Evolutionary conservation across 1,140 invertebrate species (phyloP).

Genomic region (Neoseiulus cucumeris): DNA sequence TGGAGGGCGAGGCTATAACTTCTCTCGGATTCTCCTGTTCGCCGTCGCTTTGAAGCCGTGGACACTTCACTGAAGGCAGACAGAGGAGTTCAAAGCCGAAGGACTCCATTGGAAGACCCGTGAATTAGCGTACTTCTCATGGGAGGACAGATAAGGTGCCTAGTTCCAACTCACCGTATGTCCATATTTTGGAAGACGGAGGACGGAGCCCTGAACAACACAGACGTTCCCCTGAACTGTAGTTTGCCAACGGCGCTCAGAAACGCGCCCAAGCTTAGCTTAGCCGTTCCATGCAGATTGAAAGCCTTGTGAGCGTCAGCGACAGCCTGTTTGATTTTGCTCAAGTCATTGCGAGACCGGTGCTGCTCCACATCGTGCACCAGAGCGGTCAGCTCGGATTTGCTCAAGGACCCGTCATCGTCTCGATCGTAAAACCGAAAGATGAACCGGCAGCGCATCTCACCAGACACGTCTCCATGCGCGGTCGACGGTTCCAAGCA

Average conservation of each 20-base stretch:
- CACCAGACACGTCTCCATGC: slow-evolving; percentile 35
- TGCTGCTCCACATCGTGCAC: background rate
- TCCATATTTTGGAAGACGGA: slow-evolving; percentile 13
- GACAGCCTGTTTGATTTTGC: background rate
- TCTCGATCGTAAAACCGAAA: slow-evolving; percentile 28
- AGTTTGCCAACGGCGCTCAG: slow-evolving; percentile 33
- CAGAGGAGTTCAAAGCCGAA: too few relatives aligned
- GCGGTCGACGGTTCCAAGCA: slow-evolving; percentile 34
- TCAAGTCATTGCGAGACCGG: background rate
- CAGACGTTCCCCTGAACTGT: slow-evolving; percentile 36
- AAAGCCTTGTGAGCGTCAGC: slow-evolving; percentile 25
- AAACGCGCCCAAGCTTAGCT: slow-evolving; percentile 30
- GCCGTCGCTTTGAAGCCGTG: background rate
- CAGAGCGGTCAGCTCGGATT: background rate
- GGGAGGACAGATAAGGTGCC: background rate
- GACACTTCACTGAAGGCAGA: too few relatives aligned
- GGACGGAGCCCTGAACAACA: slow-evolving; percentile 27
- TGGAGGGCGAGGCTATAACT: background rate
- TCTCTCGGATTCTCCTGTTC: background rate
- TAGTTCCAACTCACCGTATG: slow-evolving; percentile 5
- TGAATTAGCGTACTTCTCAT: too few relatives aligned
- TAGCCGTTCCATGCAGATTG: slow-evolving; percentile 24
- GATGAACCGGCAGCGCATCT: slow-evolving; percentile 29
- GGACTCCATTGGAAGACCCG: too few relatives aligned
- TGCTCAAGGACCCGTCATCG: slow-evolving; percentile 23